These are phyloP conservation scores for Drosophila parvula DNA, from an alignment of 1,140 invertebrate species.

Conservation along the genomic window DNA sequence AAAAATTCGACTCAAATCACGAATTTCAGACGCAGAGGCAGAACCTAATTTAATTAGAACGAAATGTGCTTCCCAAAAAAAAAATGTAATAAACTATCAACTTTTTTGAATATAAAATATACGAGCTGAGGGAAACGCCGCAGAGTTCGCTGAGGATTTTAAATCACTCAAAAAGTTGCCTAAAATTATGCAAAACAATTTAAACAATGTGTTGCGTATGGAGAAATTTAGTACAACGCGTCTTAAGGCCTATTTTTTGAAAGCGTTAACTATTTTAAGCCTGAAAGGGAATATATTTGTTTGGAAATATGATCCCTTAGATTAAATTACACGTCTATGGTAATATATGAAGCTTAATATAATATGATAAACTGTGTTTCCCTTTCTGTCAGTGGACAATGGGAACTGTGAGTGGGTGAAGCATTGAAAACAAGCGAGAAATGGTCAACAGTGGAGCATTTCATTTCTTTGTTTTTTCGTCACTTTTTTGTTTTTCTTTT, in stretches of 20 bases:
- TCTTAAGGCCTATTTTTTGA: too few species aligned
- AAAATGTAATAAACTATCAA: conserved; percentile 11
- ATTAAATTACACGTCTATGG: too few species aligned
- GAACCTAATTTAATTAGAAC: conserved; percentile 25
- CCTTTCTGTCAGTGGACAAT: not conserved
- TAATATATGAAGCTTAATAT: too few species aligned
- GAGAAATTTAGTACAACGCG: conserved; percentile 2
- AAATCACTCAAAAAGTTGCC: conserved; percentile 1
- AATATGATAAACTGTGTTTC: too few species aligned
- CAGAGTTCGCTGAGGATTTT: not conserved
- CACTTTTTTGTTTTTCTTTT: not conserved
- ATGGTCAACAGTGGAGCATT: conserved; percentile 6
- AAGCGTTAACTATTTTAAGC: not conserved
- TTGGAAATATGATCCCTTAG: not conserved
- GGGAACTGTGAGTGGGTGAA: not conserved
- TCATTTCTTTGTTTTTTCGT: not conserved
- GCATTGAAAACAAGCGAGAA: not conserved
- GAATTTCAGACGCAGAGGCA: conserved; percentile 10
- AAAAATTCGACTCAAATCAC: conserved; percentile 24
- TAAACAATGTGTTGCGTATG: not conserved
- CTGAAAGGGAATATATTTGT: too few species aligned
- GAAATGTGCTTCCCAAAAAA: not conserved
- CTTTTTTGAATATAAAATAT: not conserved
- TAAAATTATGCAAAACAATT: conserved; percentile 5
- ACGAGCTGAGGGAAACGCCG: not conserved